Conservation (phyloP, 2,888 invertebrate genomes). For the Monopis laevigella region DNA sequence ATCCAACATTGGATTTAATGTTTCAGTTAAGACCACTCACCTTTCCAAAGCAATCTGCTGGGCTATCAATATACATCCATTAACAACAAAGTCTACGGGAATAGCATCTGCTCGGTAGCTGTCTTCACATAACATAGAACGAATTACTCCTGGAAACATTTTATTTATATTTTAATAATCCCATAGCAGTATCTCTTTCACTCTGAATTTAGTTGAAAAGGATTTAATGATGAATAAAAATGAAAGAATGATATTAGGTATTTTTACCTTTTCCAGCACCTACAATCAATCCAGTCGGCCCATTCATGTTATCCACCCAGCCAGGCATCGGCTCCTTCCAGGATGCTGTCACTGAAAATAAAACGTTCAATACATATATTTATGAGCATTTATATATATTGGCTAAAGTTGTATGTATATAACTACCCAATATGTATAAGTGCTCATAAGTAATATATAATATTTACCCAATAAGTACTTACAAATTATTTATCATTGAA, state of each 20-base stretch:
- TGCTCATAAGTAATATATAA: too few species aligned
- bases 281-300: conserved; percentile 85
- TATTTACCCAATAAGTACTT: too few species aligned
- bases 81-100: conserved; percentile 83
- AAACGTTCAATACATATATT: too few species aligned
- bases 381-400: too few species aligned
- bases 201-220: too few species aligned
- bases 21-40: too few species aligned
- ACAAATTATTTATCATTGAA: too few species aligned
- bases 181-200: too few species aligned
- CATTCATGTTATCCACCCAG: conserved; percentile 93
- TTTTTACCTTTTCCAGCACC: conserved; percentile 78
- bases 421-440: too few species aligned
- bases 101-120: conserved; percentile 73
- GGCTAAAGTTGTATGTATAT: too few species aligned
- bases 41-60: conserved; percentile 65
- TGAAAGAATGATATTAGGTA: background rate
- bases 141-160: conserved; percentile 68
- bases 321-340: conserved; percentile 82
- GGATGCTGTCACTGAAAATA: conserved; percentile 77
- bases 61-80: conserved; percentile 78
- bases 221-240: too few species aligned
- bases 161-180: too few species aligned
- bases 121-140: conserved; percentile 81
- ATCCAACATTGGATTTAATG: background rate